These are phyloP conservation scores for Aspidapion aeneum DNA, from an alignment of 2,888 invertebrate species.

Conservation along the genomic window DNA sequence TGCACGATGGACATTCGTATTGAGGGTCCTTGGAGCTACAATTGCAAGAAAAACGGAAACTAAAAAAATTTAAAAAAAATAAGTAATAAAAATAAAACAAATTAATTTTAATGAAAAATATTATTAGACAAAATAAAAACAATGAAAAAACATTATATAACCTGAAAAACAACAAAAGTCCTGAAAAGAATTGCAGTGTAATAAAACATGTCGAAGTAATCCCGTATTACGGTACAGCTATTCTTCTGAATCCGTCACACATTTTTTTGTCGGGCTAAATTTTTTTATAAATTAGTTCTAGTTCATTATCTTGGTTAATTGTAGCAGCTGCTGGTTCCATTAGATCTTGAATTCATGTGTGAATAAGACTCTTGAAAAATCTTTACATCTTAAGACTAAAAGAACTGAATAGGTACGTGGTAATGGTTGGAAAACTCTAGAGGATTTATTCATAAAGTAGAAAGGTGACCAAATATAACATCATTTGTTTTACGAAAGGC, in stretches of 20 bases:
- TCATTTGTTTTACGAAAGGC: neutral
- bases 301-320: no score
- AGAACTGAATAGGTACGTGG: no score
- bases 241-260: no score
- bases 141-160: neutral
- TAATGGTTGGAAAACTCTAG: no score
- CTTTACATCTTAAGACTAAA: no score
- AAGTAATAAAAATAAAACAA: neutral
- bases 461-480: neutral
- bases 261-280: no score
- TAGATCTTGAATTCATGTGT: no score
- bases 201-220: neutral
- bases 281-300: no score
- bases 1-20: slow-evolving; percentile 3
- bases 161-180: neutral
- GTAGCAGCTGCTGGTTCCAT: no score
- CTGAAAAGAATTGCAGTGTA: neutral
- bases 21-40: neutral
- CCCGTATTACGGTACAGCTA: neutral
- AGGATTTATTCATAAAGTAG: no score
- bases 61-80: neutral
- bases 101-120: neutral
- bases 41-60: slow-evolving; percentile 7
- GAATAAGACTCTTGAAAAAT: no score
- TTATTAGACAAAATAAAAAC: neutral